A percentile compares a stretch with the other conserved stretches of the same genome.
phyloP scores from a whole-genome alignment of 1,140 invertebrate genomes.

The Drosophila pallidifrons region DNA sequence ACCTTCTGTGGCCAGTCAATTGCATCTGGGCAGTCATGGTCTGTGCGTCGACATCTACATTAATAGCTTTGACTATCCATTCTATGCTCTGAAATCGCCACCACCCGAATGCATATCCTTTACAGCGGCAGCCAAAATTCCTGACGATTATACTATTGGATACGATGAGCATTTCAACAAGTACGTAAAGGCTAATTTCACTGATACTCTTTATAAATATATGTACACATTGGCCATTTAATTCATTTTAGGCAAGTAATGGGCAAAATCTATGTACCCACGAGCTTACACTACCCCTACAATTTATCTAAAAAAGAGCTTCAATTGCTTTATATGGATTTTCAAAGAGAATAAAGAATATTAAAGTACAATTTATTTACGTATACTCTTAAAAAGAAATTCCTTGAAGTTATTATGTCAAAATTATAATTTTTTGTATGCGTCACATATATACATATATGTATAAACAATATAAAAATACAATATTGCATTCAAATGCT shows the following conservation, averaged over 20 bases:
- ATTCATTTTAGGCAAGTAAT: conserved; percentile 52
- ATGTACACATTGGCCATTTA: neutral
- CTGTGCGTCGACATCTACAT: conserved; percentile 82
- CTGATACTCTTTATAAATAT: neutral
- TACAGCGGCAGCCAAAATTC: conserved; percentile 53
- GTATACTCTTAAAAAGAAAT: neutral
- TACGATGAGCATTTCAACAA: conserved; percentile 75
- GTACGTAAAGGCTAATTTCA: conserved; percentile 29
- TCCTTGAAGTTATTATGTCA: conserved; percentile 10
- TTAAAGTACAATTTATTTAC: neutral
- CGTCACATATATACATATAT: conserved; percentile 1
- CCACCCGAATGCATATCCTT: conserved; percentile 58
- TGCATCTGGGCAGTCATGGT: conserved; percentile 77
- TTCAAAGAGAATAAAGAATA: conserved; percentile 8
- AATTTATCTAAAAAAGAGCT: conserved; percentile 77
- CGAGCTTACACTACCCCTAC: conserved; percentile 76
- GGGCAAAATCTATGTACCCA: conserved; percentile 75
- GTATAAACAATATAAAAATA: conserved; percentile 14
- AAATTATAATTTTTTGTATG: conserved; percentile 7
- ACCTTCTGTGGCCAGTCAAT: conserved; percentile 68
- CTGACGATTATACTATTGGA: conserved; percentile 68
- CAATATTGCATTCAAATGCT: conserved; percentile 15
- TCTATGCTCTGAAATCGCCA: conserved; percentile 68
- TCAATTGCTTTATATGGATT: conserved; percentile 16
- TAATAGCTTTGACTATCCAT: conserved; percentile 77